Conservation (phyloP, 2,888 invertebrate species). For the Phymatocera aterrima region DNA sequence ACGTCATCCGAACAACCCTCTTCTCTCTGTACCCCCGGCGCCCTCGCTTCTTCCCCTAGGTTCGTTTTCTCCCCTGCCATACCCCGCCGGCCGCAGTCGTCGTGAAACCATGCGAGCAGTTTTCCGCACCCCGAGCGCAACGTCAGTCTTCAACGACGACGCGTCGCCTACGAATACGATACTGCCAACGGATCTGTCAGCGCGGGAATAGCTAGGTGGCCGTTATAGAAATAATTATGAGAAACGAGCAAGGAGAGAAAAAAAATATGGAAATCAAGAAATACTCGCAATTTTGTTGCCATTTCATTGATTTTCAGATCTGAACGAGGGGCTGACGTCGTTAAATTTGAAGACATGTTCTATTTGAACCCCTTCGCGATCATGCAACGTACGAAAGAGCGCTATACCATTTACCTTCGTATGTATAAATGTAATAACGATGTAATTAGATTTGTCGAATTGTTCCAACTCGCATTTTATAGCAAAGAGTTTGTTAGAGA, state of each 20-base stretch:
- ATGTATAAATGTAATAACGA: no score
- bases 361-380: no score
- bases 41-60: conserved; percentile 24
- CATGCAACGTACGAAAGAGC: no score
- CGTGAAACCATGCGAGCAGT: conserved; percentile 40
- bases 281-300: no score
- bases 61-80: conserved; percentile 9
- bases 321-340: no score
- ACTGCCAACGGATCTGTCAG: conserved; percentile 15
- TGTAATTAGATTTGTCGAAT: no score
- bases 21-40: conserved; percentile 37
- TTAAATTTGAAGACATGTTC: no score
- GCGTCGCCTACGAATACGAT: conserved; percentile 14
- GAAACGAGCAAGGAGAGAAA: background rate
- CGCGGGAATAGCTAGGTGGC: background rate
- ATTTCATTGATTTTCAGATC: no score
- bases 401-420: no score
- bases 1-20: conserved; percentile 48
- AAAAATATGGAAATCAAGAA: background rate
- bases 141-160: conserved; percentile 30
- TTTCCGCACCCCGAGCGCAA: conserved; percentile 33
- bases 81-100: conserved; percentile 18
- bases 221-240: background rate
- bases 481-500: no score
- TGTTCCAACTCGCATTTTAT: no score